These are phyloP conservation scores for Melinaea marsaeus DNA, from an alignment of 2,888 invertebrate species.

Conservation along the genomic window DNA sequence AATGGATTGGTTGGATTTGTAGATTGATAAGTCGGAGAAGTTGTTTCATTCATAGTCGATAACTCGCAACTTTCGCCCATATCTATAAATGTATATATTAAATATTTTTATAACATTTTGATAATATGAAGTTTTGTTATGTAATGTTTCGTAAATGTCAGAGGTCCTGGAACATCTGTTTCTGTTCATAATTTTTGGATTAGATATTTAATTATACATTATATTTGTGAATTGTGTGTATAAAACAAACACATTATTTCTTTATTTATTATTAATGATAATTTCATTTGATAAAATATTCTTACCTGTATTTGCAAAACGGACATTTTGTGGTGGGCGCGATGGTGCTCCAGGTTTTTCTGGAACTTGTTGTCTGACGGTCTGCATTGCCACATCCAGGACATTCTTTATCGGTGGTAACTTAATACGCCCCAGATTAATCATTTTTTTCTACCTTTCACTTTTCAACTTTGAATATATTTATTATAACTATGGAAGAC, in stretches of 20 bases:
- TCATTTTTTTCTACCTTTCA: constrained; percentile 43
- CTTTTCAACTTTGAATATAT: constrained; percentile 6
- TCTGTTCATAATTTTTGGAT: not conserved
- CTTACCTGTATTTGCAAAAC: constrained; percentile 75
- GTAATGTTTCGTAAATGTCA: not conserved
- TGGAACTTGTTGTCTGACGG: constrained; percentile 87
- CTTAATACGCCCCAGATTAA: constrained; percentile 77
- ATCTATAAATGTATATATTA: constrained; percentile 30
- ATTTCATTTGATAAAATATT: constrained; percentile 1
- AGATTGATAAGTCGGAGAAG: constrained; percentile 69
- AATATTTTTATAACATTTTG: not conserved
- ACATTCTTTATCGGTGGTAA: constrained; percentile 86
- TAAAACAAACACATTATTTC: too few species aligned
- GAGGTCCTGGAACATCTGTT: not conserved
- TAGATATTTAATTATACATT: not conserved
- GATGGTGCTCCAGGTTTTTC: constrained; percentile 77
- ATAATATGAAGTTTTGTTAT: not conserved
- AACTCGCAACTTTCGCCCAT: constrained; percentile 79
- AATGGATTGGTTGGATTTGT: constrained; percentile 79
- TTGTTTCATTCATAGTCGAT: constrained; percentile 76
- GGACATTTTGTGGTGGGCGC: constrained; percentile 73
- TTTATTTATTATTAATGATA: too few species aligned
- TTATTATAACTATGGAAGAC: constrained; percentile 38
- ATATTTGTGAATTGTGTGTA: too few species aligned
- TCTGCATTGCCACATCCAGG: constrained; percentile 89